Conservation (phyloP, 2,113 vertebrate genomes). For the Myrmecobius fasciatus region DNA sequence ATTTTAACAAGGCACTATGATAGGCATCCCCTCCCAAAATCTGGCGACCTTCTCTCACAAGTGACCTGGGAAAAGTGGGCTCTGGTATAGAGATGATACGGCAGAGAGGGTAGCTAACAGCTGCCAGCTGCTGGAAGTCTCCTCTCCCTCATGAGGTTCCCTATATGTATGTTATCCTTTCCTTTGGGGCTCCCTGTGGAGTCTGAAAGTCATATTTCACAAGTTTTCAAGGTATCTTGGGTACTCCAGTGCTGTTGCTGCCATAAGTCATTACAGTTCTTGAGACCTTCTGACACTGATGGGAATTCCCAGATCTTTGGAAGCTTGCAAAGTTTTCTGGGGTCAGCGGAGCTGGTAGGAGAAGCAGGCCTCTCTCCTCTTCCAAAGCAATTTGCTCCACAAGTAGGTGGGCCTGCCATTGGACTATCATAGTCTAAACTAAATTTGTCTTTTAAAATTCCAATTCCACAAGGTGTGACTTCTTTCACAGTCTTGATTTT, state of each 20-base stretch:
- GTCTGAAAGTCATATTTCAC: too few relatives aligned
- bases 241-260: background rate
- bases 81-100: too few relatives aligned
- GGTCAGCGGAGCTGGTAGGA: background rate
- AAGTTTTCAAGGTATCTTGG: background rate
- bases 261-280: background rate
- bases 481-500: too few relatives aligned
- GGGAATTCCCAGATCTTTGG: background rate
- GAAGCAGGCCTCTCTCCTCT: background rate
- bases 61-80: background rate
- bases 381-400: background rate
- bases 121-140: background rate
- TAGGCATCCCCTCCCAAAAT: background rate
- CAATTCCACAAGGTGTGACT: too few relatives aligned
- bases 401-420: background rate
- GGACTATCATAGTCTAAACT: too few relatives aligned
- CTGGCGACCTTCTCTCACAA: background rate
- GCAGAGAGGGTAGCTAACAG: background rate
- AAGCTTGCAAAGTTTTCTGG: background rate
- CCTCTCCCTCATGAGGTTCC: background rate
- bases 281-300: background rate
- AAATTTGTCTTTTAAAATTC: too few relatives aligned
- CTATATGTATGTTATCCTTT: background rate
- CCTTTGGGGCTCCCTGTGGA: background rate
- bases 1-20: background rate